phyloP scores from a whole-genome alignment of 2,113 vertebrate genomes.

The Centropus bengalensis region DNA sequence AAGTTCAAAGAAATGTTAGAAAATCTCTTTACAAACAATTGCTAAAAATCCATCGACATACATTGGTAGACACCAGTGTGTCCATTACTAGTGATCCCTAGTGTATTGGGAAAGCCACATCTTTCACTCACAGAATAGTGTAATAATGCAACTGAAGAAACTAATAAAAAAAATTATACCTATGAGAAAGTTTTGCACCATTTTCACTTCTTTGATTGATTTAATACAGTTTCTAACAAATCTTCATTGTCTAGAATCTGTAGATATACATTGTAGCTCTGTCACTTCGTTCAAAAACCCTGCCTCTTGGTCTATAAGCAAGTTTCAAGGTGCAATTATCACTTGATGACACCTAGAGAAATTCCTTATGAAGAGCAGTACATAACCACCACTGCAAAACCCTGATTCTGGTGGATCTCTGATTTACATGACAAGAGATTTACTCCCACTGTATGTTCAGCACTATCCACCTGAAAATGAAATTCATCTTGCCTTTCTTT shows the following conservation, averaged over 20 bases:
- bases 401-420: neutral
- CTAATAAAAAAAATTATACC: neutral
- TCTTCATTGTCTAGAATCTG: neutral
- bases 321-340: neutral
- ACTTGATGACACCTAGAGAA: neutral
- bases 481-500: neutral
- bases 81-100: neutral
- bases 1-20: neutral
- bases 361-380: neutral
- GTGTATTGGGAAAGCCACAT: neutral
- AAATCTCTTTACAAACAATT: neutral
- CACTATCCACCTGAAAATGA: neutral
- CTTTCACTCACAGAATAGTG: neutral
- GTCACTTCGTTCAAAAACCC: neutral
- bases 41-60: neutral
- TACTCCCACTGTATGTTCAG: neutral
- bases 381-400: neutral
- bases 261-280: fast-evolving
- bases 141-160: neutral
- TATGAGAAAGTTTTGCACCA: neutral
- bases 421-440: neutral
- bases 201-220: neutral
- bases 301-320: neutral
- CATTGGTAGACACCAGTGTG: neutral
- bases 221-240: neutral